A percentile compares a stretch with the other conserved stretches of the same genome.
phyloP scores from a whole-genome alignment of 2,113 vertebrate species.

The Bambusicola thoracicus region DNA sequence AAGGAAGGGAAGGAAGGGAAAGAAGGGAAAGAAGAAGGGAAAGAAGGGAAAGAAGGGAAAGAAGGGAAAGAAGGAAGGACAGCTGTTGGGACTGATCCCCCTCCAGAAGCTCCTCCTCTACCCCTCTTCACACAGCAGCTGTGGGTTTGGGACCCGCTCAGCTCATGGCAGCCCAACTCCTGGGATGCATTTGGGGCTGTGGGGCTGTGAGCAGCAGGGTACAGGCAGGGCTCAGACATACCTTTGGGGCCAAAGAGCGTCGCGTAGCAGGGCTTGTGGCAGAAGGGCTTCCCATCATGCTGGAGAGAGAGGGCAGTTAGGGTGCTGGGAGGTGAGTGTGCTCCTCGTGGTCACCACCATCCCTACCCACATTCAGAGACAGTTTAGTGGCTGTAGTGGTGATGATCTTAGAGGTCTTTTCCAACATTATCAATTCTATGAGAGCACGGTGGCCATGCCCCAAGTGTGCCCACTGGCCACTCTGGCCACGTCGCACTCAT shows the following conservation, averaged over 20 bases:
- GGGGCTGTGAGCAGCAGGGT: neutral
- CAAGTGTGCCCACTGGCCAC: neutral
- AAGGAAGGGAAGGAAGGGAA: too few relatives aligned
- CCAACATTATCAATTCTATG: too few relatives aligned
- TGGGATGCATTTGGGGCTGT: neutral
- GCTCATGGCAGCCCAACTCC: neutral
- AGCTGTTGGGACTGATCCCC: neutral
- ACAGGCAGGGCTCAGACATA: constrained; percentile 43
- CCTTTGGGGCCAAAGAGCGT: constrained; percentile 95
- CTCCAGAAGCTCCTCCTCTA: neutral
- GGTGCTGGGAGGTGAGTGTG: fast-evolving
- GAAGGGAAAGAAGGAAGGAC: too few relatives aligned
- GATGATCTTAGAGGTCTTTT: too few relatives aligned
- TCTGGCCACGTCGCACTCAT: neutral
- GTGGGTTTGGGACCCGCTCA: neutral
- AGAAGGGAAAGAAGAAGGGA: too few relatives aligned
- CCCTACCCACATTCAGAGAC: neutral
- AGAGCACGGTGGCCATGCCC: neutral
- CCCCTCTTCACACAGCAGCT: neutral
- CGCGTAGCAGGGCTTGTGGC: constrained; percentile 97
- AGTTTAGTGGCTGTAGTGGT: too few relatives aligned
- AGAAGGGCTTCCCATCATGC: constrained; percentile 95
- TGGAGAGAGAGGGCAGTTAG: constrained; percentile 63
- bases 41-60: too few relatives aligned
- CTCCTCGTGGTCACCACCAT: neutral